A percentile compares a stretch with the other conserved stretches of the same genome.
Evolutionary conservation across 2,888 invertebrate species (phyloP).

Genomic region (Ormyrus pomaceus): DNA sequence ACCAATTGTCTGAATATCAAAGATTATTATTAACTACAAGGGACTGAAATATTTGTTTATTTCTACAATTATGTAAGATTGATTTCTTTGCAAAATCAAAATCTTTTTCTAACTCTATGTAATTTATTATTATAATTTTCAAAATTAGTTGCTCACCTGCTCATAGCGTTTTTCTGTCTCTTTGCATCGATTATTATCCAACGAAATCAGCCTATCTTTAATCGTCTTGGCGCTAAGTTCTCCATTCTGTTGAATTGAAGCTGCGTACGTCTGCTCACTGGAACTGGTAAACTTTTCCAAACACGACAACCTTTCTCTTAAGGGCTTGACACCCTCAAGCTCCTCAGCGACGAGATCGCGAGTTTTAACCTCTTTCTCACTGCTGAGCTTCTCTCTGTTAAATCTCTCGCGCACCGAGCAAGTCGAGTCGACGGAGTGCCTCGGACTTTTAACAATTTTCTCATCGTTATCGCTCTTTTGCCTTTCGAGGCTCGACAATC

Average conservation of each 20-base stretch:
- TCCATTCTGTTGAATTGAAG: slow-evolving; percentile 57
- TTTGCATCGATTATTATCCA: slow-evolving; percentile 78
- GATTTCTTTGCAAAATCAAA: no score
- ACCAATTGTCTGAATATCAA: no score
- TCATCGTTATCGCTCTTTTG: slow-evolving; percentile 79
- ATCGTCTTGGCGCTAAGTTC: slow-evolving; percentile 63
- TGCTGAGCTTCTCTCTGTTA: slow-evolving; percentile 73
- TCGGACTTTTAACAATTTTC: slow-evolving; percentile 68
- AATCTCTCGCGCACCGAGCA: slow-evolving; percentile 82
- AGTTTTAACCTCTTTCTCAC: slow-evolving; percentile 65
- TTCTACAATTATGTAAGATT: no score
- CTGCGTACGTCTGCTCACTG: slow-evolving; percentile 56
- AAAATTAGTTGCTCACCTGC: slow-evolving; percentile 67
- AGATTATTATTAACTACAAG: no score
- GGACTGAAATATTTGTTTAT: no score
- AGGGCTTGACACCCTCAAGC: slow-evolving; percentile 65
- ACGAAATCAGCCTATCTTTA: slow-evolving; percentile 77
- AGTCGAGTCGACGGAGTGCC: slow-evolving; percentile 80
- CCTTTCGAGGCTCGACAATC: slow-evolving; percentile 83
- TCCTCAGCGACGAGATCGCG: slow-evolving; percentile 64
- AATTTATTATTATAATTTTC: no score
- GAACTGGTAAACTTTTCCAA: slow-evolving; percentile 66
- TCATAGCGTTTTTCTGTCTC: slow-evolving; percentile 72
- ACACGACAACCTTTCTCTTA: slow-evolving; percentile 67
- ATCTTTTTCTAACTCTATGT: no score